Evolutionary conservation across 2,888 invertebrate genomes (phyloP), one percentile per base, ranked within the genome.

Genomic region (Beris morrisii): DNA sequence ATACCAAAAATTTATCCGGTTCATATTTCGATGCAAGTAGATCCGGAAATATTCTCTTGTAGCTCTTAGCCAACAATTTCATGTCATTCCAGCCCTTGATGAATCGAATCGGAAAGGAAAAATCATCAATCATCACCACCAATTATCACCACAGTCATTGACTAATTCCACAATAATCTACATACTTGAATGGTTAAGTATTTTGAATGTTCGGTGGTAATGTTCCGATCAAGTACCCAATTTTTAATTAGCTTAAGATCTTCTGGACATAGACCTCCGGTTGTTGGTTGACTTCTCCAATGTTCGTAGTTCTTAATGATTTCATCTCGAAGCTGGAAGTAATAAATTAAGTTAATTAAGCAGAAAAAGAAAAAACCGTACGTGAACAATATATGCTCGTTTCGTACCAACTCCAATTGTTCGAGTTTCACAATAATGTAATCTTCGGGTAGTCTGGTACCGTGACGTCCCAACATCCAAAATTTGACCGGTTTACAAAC

Each of bases 391-490:
- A 38, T 7, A 38, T 38, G 38, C 38, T 38, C 38, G 38, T 9
- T 5, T 5, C 54, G 9, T 52, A 90, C 79, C 65, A 84, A 82
- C 0, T 80, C 80, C 15, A 92, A 80, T 28, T 83, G 79, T 55
- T 83, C 79, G 46, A 91, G 81, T 7, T 82, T 80, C 2, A 76
- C 71, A 7, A 90, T 85, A 64, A 85, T 85, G 1, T 78, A 76
- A 0, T 79, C 77, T n/a, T 84, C 83, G 0, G 92, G 90, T 71
- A 87, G 83, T 71, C 87, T 83, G 0, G 90, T 86, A 6, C 91
- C 92, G 72, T 90, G 88, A 4, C 90, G 84, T 70, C 83, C 84
- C 56, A 89, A 76, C 74, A 89, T 82, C 91, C 91, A 93, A 68
- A 91, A 84, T 71, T 90, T 90, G 2, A 84, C 79, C 0, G 92